Evolutionary conservation across 2,113 vertebrate genomes (phyloP).

Genomic region (human): GRCh38 chr7:116415001-116415500

Average conservation of each 20-base stretch:
- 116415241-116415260: not conserved
- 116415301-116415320: not conserved
- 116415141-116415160: not conserved
- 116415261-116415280: not conserved
- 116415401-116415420: slow-evolving; percentile 41
- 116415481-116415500: slow-evolving; percentile 67
- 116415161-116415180: not conserved
- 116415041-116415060: not conserved
- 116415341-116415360: not conserved
- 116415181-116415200: not conserved
- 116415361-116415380: not conserved
- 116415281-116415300: not conserved
- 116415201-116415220: not conserved
- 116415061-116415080: not conserved
- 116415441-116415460: slow-evolving; percentile 41
- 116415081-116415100: not conserved
- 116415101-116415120: not conserved
- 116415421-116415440: slow-evolving; percentile 30
- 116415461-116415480: slow-evolving; percentile 66
- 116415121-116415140: not conserved
- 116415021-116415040: not conserved
- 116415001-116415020: not conserved
- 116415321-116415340: not conserved
- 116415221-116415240: not conserved
- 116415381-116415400: slow-evolving; percentile 9